Conservation (phyloP, 2,888 invertebrate genomes). For the Acleris emargana region DNA sequence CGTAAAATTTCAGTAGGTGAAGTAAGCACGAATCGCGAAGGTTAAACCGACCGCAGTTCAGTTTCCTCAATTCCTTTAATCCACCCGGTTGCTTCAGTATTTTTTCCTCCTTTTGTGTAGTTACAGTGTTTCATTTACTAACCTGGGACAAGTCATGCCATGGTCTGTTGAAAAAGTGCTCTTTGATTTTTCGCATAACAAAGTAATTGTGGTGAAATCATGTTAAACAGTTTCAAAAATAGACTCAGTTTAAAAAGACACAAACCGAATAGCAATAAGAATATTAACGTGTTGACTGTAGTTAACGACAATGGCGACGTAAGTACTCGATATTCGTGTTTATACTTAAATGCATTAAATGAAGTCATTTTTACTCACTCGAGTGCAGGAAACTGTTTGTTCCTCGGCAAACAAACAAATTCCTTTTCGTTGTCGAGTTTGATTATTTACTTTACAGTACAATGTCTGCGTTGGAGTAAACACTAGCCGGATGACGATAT, state of each 20-base stretch:
- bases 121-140: conserved; percentile 10
- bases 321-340: conserved; percentile 41
- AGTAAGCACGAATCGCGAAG: conserved; percentile 54
- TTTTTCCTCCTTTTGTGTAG: conserved; percentile 22
- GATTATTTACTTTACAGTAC: conserved; percentile 66
- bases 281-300: conserved; percentile 33
- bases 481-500: conserved; percentile 63
- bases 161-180: conserved; percentile 27
- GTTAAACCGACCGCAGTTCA: conserved; percentile 46
- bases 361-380: conserved; percentile 13
- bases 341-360: neutral
- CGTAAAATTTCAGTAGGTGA: conserved; percentile 47
- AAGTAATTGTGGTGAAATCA: conserved; percentile 38
- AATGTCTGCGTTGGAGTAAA: conserved; percentile 66
- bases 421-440: conserved; percentile 61
- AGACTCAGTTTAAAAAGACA: conserved; percentile 59
- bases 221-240: conserved; percentile 57
- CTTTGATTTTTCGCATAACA: conserved; percentile 19
- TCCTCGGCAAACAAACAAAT: conserved; percentile 70
- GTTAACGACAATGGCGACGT: conserved; percentile 47
- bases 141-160: conserved; percentile 12
- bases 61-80: conserved; percentile 43
- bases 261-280: conserved; percentile 41
- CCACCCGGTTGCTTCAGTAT: conserved; percentile 32
- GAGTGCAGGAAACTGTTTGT: conserved; percentile 43